Evolutionary conservation across 2,113 vertebrate genomes (phyloP).

Genomic region (Syngnathus floridae): DNA sequence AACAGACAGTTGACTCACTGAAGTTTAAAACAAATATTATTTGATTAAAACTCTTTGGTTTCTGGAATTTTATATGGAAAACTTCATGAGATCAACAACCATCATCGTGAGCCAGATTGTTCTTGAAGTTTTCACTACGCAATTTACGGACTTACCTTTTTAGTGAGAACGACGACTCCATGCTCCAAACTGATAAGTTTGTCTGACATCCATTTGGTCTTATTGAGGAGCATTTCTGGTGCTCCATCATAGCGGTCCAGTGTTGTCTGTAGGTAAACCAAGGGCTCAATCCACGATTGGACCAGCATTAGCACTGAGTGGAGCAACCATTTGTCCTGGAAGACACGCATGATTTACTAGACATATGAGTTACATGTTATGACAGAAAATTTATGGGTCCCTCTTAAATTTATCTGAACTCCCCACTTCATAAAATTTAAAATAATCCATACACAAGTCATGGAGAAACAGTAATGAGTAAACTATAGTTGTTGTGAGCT

Average conservation of each 20-base stretch:
- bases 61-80: neutral
- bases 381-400: neutral
- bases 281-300: constrained; percentile 68
- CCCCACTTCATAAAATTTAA: no score
- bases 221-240: constrained; percentile 64
- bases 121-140: neutral
- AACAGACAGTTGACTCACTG: no score
- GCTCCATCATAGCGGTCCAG: constrained; percentile 57
- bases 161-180: constrained; percentile 67
- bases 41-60: no score
- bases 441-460: neutral
- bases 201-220: constrained; percentile 72
- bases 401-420: neutral
- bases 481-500: no score
- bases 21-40: no score
- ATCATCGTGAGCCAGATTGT: neutral
- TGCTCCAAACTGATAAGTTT: constrained; percentile 72
- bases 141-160: constrained; percentile 52
- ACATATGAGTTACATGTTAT: neutral
- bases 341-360: neutral
- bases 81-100: neutral
- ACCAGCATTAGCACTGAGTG: constrained; percentile 68
- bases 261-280: constrained; percentile 65
- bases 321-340: constrained; percentile 69
- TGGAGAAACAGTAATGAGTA: no score